Evolutionary conservation across 2,113 vertebrate genomes (phyloP).

Genomic region (Odontophorus gujanensis): DNA sequence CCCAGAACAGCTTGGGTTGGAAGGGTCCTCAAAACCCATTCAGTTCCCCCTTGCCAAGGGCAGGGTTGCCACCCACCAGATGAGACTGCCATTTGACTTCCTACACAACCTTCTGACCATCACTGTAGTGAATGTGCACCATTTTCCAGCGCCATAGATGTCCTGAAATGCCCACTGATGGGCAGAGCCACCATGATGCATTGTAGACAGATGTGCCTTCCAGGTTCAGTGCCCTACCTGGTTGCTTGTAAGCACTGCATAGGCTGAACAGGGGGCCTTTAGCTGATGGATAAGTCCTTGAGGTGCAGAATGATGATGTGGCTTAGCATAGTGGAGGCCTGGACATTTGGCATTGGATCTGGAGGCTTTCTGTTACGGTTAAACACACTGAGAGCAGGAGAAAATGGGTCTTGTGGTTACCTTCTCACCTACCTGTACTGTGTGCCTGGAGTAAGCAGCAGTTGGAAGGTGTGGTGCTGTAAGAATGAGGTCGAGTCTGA

Average conservation of each 20-base stretch:
- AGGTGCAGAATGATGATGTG: too few relatives aligned
- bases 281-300: neutral
- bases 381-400: neutral
- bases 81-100: neutral
- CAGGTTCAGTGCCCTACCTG: neutral
- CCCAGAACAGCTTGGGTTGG: neutral
- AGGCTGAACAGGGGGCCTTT: neutral
- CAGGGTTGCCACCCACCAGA: neutral
- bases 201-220: neutral
- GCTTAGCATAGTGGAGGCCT: neutral
- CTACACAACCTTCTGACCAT: neutral
- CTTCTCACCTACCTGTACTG: neutral
- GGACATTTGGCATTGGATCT: neutral
- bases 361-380: too few relatives aligned
- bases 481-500: neutral
- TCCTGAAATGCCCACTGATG: neutral
- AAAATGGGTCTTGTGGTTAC: neutral
- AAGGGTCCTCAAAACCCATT: neutral
- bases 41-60: neutral
- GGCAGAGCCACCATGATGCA: neutral
- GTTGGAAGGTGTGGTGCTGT: neutral
- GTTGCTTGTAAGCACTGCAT: neutral
- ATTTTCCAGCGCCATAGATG: neutral
- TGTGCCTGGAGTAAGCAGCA: neutral
- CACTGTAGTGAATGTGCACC: rapidly evolving